These are phyloP conservation scores for Propithecus perrieri DNA, from an alignment of 2,797 vertebrate species.

Conservation along the genomic window DNA sequence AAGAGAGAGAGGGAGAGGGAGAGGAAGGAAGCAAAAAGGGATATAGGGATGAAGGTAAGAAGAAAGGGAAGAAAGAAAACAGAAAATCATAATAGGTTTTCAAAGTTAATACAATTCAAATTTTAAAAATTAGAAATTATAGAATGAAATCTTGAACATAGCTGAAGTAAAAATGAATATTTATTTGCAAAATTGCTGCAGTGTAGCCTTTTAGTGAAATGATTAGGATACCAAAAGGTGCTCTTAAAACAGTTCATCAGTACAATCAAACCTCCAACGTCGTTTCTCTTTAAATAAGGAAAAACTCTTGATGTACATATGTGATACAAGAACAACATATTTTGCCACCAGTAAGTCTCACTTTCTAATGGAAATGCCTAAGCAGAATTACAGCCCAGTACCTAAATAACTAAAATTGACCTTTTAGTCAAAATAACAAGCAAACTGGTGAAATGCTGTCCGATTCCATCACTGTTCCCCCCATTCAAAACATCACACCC, in stretches of 20 bases:
- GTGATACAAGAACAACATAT: not conserved
- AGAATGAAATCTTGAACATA: not conserved
- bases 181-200: not conserved
- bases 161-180: not conserved
- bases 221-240: not conserved
- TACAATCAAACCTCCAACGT: not conserved
- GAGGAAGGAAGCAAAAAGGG: not conserved
- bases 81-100: not conserved
- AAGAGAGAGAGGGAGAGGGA: not conserved
- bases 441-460: not conserved
- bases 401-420: not conserved
- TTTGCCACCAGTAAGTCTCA: constrained; percentile 36
- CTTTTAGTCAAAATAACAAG: constrained; percentile 53
- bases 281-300: constrained; percentile 38
- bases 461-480: not conserved
- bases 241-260: not conserved
- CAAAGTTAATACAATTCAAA: not conserved
- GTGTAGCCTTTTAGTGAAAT: not conserved
- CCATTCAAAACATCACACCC: constrained; percentile 43
- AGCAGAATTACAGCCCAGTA: not conserved
- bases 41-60: not conserved
- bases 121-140: not conserved
- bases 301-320: not conserved
- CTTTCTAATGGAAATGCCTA: not conserved
- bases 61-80: not conserved